Evolutionary conservation across 1,140 invertebrate genomes (phyloP).

Genomic region (Leptonema lineaticorne): DNA sequence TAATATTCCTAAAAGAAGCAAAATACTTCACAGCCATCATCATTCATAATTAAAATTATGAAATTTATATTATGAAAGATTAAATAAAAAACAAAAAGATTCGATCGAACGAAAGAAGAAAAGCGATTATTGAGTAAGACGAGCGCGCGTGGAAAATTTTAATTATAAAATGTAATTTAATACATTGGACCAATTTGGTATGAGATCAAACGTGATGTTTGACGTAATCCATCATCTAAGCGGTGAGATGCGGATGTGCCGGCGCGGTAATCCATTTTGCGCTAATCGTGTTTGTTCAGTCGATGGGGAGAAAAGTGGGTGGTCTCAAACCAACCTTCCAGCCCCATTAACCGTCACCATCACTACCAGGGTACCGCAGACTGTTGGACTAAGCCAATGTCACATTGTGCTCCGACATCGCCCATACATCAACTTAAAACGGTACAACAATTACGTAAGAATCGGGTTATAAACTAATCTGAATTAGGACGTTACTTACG

Average conservation of each 20-base stretch:
- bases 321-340: not conserved
- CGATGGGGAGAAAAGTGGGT: not conserved
- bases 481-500: too few relatives aligned
- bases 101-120: not conserved
- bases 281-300: slow-evolving; percentile 30
- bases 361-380: too few relatives aligned
- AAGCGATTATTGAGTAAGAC: not conserved
- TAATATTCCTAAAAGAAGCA: too few relatives aligned
- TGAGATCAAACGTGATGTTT: slow-evolving; percentile 14
- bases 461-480: not conserved
- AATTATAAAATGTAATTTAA: slow-evolving; percentile 17
- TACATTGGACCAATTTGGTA: slow-evolving; percentile 14
- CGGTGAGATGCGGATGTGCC: slow-evolving; percentile 12
- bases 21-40: too few relatives aligned
- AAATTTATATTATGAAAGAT: too few relatives aligned
- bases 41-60: too few relatives aligned
- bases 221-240: slow-evolving; percentile 17
- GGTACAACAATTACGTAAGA: not conserved
- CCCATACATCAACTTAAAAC: not conserved
- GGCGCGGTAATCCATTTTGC: slow-evolving; percentile 23
- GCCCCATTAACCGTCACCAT: not conserved
- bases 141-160: not conserved
- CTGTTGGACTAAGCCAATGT: not conserved
- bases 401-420: not conserved
- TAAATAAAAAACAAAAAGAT: too few relatives aligned